phyloP scores from a whole-genome alignment of 1,140 invertebrate species.

The Drosophila sucinea region DNA sequence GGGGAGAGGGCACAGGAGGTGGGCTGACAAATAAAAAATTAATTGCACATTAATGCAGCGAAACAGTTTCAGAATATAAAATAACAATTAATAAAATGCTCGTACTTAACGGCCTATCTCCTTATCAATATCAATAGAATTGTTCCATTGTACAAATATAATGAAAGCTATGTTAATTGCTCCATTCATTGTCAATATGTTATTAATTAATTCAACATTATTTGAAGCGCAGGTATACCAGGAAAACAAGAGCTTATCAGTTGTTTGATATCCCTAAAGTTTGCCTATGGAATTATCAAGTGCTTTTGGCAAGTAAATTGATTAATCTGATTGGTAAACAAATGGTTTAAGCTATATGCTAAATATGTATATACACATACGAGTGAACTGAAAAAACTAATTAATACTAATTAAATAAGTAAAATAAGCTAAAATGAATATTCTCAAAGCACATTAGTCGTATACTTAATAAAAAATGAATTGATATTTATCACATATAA shows the following conservation, averaged over 20 bases:
- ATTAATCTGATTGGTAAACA: too few species aligned
- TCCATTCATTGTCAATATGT: slow-evolving; percentile 65
- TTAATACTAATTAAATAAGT: too few species aligned
- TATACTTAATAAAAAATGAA: too few species aligned
- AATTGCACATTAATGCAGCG: slow-evolving; percentile 74
- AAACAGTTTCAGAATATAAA: slow-evolving; percentile 40
- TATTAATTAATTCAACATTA: slow-evolving; percentile 71
- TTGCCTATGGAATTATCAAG: too few species aligned
- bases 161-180: slow-evolving; percentile 75
- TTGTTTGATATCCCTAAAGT: background rate
- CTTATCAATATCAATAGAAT: slow-evolving; percentile 43
- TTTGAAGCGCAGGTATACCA: slow-evolving; percentile 32
- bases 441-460: too few species aligned
- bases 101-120: slow-evolving; percentile 40
- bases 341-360: too few species aligned
- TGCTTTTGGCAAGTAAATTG: too few species aligned
- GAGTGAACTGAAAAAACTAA: too few species aligned
- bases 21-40: slow-evolving; percentile 62
- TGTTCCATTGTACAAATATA: slow-evolving; percentile 42
- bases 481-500: too few species aligned
- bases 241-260: background rate
- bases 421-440: too few species aligned
- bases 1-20: background rate
- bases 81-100: slow-evolving; percentile 52
- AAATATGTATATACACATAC: too few species aligned